Evolutionary conservation across 64 coral and sea anemone species (phyloP), one percentile per base, ranked within the genome.

Genomic region (Actinia equina): DNA sequence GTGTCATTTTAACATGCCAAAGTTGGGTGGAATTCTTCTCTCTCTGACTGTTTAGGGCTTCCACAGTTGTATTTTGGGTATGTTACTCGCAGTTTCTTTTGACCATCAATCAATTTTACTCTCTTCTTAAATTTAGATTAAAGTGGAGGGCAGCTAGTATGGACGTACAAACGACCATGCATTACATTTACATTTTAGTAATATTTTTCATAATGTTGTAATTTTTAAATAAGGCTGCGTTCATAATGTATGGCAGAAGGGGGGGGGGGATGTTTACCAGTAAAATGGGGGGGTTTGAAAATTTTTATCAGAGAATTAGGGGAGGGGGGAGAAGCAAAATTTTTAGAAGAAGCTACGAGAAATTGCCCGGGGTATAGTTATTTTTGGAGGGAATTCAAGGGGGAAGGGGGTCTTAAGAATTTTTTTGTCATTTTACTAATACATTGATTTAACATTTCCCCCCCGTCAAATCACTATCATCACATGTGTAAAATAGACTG

Each of bases 1-100:
- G 55, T 57, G n/a, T n/a, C 16, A 57, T 57, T 57, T 57, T 57
- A 57, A 84, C 83, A 22, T 25, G 60, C 83, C 83, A 85, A 59
- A 85, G 37, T 85, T 85, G 0, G 51, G 53, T 20, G 83, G 52
- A 59, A 55, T 55, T 54, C 51, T 83, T 46, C 7, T 46, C 51
- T 83, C 46, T 23, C 51, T 83, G 43, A 83, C 83, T 85, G 83
- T 85, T n/a, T n/a, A 30, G 52, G 52, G 10, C 60, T 55, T 12
- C 83, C 83, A 30, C 60, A 54, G n/a, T 85, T 85, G 83, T 85
- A 85, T 42, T 85, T 85, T 85, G 83, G 83, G 83, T 85, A 85
- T 1, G 51, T 15, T 15, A 85, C 37, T 54, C 23, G 51, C 37
- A 85, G 54, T n/a, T 59, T 54, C 60, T 52, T 54, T 60, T 85